phyloP scores from a whole-genome alignment of 1,140 invertebrate genomes.

The Babylonia areolata region DNA sequence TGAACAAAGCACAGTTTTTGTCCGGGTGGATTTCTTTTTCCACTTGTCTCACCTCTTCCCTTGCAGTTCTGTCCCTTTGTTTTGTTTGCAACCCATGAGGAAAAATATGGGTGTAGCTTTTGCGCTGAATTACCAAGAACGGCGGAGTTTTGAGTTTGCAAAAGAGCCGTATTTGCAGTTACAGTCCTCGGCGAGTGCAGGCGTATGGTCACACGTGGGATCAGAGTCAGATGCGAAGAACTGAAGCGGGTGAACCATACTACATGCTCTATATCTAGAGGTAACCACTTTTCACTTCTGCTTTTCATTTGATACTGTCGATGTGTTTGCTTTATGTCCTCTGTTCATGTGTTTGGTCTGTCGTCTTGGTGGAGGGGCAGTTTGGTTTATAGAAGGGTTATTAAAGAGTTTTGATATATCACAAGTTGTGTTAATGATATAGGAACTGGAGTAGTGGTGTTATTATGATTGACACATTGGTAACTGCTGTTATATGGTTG shows the following conservation, averaged over 20 bases:
- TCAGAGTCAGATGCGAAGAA: slow-evolving; percentile 60
- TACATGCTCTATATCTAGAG: slow-evolving; percentile 42
- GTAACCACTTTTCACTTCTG: neutral
- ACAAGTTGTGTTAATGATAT: too few species aligned
- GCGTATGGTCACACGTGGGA: slow-evolving; percentile 60
- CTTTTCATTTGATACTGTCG: neutral
- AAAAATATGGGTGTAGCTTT: neutral
- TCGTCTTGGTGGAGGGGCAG: too few species aligned
- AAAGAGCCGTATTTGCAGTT: slow-evolving; percentile 47
- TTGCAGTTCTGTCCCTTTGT: neutral
- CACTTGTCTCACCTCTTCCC: neutral
- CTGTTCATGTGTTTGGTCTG: too few species aligned
- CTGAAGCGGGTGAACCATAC: slow-evolving; percentile 44
- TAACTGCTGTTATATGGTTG: too few species aligned
- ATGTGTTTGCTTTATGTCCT: too few species aligned
- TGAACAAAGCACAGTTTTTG: neutral
- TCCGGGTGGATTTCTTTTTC: neutral
- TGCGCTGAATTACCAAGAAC: neutral
- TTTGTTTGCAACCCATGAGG: neutral
- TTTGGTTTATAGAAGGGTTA: too few species aligned
- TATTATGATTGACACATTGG: too few species aligned
- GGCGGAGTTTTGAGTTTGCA: slow-evolving; percentile 34
- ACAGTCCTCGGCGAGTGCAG: slow-evolving; percentile 52
- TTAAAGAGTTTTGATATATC: too few species aligned
- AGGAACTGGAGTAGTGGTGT: too few species aligned